Conservation (phyloP, 2,113 vertebrate genomes). For the Equus quagga region DNA sequence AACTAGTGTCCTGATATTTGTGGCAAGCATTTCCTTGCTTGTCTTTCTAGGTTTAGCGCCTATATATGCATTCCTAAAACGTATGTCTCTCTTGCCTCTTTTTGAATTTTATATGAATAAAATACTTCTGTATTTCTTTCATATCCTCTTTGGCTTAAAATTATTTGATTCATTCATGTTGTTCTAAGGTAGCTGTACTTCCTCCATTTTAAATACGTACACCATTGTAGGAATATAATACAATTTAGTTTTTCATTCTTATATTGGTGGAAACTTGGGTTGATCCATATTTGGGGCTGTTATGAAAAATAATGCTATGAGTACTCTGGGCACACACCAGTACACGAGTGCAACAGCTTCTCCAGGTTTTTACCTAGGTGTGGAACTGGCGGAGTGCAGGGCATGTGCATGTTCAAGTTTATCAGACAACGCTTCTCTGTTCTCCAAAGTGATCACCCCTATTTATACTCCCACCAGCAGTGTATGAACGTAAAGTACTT, state of each 20-base stretch:
- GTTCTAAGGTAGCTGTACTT: background rate
- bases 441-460: background rate
- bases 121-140: slow-evolving; percentile 18
- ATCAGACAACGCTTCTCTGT: background rate
- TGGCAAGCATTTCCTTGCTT: background rate
- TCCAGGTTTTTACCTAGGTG: background rate
- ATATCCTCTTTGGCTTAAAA: background rate
- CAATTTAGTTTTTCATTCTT: background rate
- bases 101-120: background rate
- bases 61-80: background rate
- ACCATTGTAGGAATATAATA: background rate
- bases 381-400: background rate
- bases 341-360: background rate
- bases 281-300: background rate
- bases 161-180: background rate
- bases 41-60: background rate
- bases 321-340: background rate
- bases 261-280: background rate
- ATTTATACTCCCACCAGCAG: background rate
- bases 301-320: background rate
- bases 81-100: background rate
- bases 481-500: background rate
- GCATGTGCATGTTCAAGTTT: background rate
- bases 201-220: background rate
- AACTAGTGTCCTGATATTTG: background rate